Evolutionary conservation across 2,797 vertebrate species (phyloP).

Genomic region (Eospalax fontanierii): DNA sequence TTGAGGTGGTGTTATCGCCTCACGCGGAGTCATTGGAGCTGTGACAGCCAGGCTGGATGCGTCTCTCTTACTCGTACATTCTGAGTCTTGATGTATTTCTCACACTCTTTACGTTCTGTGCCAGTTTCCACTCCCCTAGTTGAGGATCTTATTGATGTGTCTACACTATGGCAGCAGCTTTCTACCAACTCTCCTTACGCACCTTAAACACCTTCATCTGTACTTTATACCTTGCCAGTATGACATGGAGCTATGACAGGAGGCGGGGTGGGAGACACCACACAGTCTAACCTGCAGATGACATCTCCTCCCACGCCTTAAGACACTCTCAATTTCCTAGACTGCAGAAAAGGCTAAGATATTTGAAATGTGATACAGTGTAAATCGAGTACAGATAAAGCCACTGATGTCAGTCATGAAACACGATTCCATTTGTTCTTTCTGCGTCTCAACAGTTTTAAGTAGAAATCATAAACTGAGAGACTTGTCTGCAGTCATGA

Average conservation of each 20-base stretch:
- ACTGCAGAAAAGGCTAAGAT: not conserved
- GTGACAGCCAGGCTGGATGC: conserved; percentile 55
- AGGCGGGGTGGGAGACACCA: not conserved
- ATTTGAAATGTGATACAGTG: not conserved
- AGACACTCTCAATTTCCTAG: not conserved
- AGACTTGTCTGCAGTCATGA: not conserved
- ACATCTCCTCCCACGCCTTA: not conserved
- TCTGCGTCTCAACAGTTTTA: not conserved
- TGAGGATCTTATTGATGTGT: not conserved
- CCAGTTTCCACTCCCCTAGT: conserved; percentile 23
- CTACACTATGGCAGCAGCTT: not conserved
- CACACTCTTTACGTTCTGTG: conserved; percentile 21
- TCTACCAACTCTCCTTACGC: not conserved
- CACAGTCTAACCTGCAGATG: not conserved
- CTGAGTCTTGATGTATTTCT: conserved; percentile 11
- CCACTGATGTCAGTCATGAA: not conserved
- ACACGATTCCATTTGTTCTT: not conserved
- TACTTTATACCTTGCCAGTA: not conserved
- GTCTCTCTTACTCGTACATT: conserved; percentile 45
- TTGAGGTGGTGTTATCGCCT: conserved; percentile 11
- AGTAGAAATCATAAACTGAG: not conserved
- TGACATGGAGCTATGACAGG: not conserved
- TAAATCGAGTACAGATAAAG: not conserved
- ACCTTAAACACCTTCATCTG: not conserved
- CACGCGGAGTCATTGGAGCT: conserved; percentile 33